Conservation (phyloP, 2,113 vertebrate species). For the Aphyosemion australe region DNA sequence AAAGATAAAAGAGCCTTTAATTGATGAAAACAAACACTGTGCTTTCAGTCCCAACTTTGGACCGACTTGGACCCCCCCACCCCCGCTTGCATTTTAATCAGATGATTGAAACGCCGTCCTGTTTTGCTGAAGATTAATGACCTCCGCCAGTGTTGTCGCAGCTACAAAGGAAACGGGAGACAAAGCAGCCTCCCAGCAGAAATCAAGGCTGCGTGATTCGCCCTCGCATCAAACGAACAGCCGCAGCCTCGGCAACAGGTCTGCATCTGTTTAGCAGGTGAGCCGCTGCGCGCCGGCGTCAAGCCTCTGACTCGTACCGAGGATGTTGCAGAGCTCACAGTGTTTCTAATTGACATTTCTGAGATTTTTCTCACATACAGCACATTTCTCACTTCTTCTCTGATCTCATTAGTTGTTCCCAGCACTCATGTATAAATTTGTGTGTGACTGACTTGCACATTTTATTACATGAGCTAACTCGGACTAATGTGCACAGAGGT, state of each 20-base stretch:
- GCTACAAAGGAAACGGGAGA: conserved; percentile 24
- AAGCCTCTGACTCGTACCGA: not conserved
- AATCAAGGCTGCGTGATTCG: conserved; percentile 26
- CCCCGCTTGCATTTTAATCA: conserved; percentile 30
- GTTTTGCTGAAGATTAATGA: conserved; percentile 24
- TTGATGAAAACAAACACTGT: conserved; percentile 17
- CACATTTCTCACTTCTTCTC: conserved; percentile 29
- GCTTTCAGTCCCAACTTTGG: conserved; percentile 17
- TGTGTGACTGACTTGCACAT: conserved; percentile 8
- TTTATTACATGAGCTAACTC: not conserved
- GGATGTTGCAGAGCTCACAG: conserved; percentile 30
- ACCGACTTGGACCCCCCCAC: not conserved
- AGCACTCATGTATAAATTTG: conserved; percentile 17
- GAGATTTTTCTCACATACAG: conserved; percentile 21
- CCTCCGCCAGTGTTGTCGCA: conserved; percentile 2
- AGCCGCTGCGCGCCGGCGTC: conserved; percentile 7
- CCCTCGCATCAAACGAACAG: conserved; percentile 15
- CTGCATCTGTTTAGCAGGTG: conserved; percentile 9
- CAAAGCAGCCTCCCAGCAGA: conserved; percentile 2
- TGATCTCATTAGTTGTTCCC: conserved; percentile 41
- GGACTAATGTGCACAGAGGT: not conserved
- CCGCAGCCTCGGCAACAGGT: conserved; percentile 37
- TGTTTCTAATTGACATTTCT: conserved; percentile 53
- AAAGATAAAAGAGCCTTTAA: conserved; percentile 19
- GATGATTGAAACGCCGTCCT: conserved; percentile 9